phyloP scores from a whole-genome alignment of 1,140 invertebrate species.

The Brachionus plicatilis region DNA sequence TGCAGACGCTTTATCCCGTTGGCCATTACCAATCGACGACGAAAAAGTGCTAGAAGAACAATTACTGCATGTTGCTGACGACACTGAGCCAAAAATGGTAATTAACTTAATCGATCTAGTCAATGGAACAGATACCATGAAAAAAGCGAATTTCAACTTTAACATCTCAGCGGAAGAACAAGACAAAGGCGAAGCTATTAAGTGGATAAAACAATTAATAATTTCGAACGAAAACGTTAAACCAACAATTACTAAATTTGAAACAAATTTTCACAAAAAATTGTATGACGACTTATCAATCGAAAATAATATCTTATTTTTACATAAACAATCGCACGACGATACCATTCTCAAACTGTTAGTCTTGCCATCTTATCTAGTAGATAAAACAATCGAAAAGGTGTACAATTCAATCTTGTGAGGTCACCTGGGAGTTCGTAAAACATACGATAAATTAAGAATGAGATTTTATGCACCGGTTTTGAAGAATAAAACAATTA shows the following conservation, averaged over 20 bases:
- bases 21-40: too few relatives aligned
- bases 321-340: not conserved
- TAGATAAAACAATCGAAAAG: not conserved
- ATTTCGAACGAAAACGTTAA: not conserved
- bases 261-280: not conserved
- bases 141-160: not conserved
- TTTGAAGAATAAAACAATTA: not conserved
- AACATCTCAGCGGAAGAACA: not conserved
- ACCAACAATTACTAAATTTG: not conserved
- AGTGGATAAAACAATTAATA: not conserved
- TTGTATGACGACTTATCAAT: not conserved
- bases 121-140: too few relatives aligned
- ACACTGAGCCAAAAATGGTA: too few relatives aligned
- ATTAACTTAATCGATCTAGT: too few relatives aligned
- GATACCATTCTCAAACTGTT: not conserved
- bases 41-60: too few relatives aligned
- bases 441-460: too few relatives aligned
- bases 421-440: too few relatives aligned
- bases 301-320: not conserved
- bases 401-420: not conserved
- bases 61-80: too few relatives aligned
- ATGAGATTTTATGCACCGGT: too few relatives aligned
- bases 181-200: not conserved
- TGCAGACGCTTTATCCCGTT: too few relatives aligned
- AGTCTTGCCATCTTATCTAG: not conserved